A percentile compares a stretch with the other conserved stretches of the same genome.
These are phyloP conservation scores for Papilio polyxenes DNA, from an alignment of 1,140 invertebrate species.

Conservation along the genomic window DNA sequence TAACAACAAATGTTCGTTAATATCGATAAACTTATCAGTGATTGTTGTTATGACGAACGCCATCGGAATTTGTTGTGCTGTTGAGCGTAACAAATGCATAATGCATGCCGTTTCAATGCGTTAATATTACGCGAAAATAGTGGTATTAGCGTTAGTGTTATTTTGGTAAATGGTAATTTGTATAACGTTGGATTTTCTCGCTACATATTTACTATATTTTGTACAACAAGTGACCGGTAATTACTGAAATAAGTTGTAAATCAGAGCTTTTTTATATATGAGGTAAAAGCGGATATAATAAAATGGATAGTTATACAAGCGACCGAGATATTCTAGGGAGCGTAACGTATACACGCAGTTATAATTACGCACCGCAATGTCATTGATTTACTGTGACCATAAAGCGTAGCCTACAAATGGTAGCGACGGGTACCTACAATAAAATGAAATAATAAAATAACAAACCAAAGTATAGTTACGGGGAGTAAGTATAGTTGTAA, in stretches of 20 bases:
- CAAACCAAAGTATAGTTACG: too few relatives aligned
- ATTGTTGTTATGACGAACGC: conserved; percentile 10
- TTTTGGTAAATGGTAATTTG: conserved; percentile 35
- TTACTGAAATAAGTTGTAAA: neutral
- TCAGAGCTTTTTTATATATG: conserved; percentile 1
- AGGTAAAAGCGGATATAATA: neutral
- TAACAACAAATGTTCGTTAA: conserved; percentile 2
- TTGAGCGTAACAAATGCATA: conserved; percentile 46
- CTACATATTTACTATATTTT: neutral
- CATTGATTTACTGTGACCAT: conserved; percentile 9
- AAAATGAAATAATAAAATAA: neutral
- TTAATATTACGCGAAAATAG: conserved; percentile 40
- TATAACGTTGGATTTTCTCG: neutral
- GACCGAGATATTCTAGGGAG: neutral
- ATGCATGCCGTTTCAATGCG: conserved; percentile 53
- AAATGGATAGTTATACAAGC: neutral
- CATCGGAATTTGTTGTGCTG: neutral
- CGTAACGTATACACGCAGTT: conserved; percentile 16
- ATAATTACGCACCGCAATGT: conserved; percentile 19
- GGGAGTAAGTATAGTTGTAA: too few relatives aligned
- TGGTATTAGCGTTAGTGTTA: conserved; percentile 37
- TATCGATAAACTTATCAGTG: conserved; percentile 10
- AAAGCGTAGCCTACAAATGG: neutral
- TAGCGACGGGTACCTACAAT: neutral
- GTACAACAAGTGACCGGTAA: too few relatives aligned